Base-by-base conservation (phyloP, 2,113 vertebrate genomes). In the Thryonomys swinderianus region DNA sequence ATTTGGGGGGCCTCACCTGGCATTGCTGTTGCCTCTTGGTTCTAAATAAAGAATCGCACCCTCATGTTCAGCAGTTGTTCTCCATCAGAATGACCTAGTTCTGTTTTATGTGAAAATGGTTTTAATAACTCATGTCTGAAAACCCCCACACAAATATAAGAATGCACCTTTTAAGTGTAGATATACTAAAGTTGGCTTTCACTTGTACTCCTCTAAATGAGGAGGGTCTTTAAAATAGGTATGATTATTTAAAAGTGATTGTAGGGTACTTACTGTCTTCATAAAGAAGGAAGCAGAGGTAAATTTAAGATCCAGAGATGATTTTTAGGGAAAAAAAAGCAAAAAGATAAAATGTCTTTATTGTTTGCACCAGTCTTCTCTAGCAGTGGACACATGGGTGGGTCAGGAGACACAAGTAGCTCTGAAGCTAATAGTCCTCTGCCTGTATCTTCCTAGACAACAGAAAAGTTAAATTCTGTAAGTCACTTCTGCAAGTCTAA, bases 81-180 rank as follows among this genome's bases (percentile, higher is more conserved):
- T 74, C 42, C 55, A 37, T 69, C 32, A 76, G 59, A 88, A 12
- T 51, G 7, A 18, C 17, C 45, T 64, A 1, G 88, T 94, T 89
- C 48, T 96, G 7, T 79, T 71, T 90, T 73, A 32, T 90, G 37
- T 85, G 69, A 84, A 42, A 45, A 7, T 64, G 71, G 76, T 62
- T 85, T 90, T 79, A 95, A 64, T 51, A 87, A 34, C 34, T 67
- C 45, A 59, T 80, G 90, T 85, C 79, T 45, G 42, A 74, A 74
- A 94, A 94, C 4, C 7, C 53, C 40, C 45, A 78, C 2, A 42
- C 11, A 73, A 78, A 78, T 3, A 32, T 78, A 10, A 51, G 7
- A 0, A n/a, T 51, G 73, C 27, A 25, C 25, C 40, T 71, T 51
- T 21, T 40, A 64, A 87, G 57, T 30, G 3, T 0, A 80, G 5